Conservation (phyloP, 1,140 invertebrate species). For the Pemphigus obesinymphae region DNA sequence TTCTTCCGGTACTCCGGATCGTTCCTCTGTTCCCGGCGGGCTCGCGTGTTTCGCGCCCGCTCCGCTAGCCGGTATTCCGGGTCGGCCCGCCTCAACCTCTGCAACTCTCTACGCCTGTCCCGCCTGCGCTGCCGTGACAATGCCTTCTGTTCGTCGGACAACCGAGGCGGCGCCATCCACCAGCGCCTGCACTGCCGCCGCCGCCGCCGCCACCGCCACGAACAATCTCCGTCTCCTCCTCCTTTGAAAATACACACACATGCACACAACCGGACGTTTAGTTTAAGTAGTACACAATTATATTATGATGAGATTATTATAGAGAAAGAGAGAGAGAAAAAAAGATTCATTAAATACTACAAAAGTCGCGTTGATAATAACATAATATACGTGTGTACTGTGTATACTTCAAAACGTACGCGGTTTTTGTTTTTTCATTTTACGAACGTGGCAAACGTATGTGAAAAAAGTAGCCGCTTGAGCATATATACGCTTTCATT, state of each 20-base stretch:
- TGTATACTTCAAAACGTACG: no score
- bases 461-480: no score
- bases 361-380: no score
- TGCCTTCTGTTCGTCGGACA: conserved; percentile 17
- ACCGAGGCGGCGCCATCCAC: conserved; percentile 25
- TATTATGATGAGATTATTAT: neutral
- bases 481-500: no score
- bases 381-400: no score
- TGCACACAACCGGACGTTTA: conserved; percentile 17
- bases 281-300: neutral
- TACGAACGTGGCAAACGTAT: no score
- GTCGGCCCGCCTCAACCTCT: conserved; percentile 5
- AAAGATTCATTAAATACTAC: no score
- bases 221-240: neutral
- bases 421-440: no score
- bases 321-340: no score
- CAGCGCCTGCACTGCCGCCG: neutral
- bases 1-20: conserved; percentile 1
- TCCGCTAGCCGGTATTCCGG: conserved; percentile 4
- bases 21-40: conserved; percentile 11
- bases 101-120: conserved; percentile 22
- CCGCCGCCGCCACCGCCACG: neutral
- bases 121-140: conserved; percentile 2
- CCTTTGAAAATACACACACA: conserved; percentile 4
- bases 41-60: conserved; percentile 20